These are phyloP conservation scores for Cyprinodon tularosa DNA, from an alignment of 2,113 vertebrate species.

Conservation along the genomic window DNA sequence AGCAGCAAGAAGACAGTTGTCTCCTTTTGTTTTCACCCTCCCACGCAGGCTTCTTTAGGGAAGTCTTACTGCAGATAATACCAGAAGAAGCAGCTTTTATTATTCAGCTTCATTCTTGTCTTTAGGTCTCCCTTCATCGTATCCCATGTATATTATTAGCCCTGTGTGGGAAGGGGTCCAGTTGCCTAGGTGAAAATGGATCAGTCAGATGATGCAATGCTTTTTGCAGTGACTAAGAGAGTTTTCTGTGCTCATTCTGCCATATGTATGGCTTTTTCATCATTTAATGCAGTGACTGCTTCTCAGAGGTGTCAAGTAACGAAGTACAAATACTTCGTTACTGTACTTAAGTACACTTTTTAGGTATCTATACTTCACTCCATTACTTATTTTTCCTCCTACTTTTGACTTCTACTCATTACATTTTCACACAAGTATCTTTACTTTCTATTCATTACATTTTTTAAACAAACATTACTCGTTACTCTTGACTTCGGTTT, in stretches of 20 bases:
- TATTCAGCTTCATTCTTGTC: slow-evolving; percentile 24
- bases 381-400: no score
- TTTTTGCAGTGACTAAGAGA: slow-evolving; percentile 23
- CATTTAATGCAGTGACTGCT: slow-evolving; percentile 1
- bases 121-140: neutral
- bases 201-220: slow-evolving; percentile 7
- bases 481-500: no score
- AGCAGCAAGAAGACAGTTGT: slow-evolving; percentile 30
- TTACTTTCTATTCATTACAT: no score
- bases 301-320: no score
- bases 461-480: no score
- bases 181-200: slow-evolving; percentile 15
- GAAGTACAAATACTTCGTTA: no score
- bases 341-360: no score
- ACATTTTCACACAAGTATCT: no score
- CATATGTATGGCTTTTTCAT: slow-evolving; percentile 32
- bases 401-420: no score
- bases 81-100: slow-evolving; percentile 44
- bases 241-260: slow-evolving; percentile 10
- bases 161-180: slow-evolving; percentile 15
- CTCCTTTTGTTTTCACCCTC: slow-evolving; percentile 35
- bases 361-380: no score
- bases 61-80: slow-evolving; percentile 38
- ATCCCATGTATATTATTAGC: slow-evolving; percentile 49
- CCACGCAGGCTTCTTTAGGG: slow-evolving; percentile 43